Base-by-base conservation (phyloP, 2,888 invertebrate genomes). In the Drosophila mimetica region DNA sequence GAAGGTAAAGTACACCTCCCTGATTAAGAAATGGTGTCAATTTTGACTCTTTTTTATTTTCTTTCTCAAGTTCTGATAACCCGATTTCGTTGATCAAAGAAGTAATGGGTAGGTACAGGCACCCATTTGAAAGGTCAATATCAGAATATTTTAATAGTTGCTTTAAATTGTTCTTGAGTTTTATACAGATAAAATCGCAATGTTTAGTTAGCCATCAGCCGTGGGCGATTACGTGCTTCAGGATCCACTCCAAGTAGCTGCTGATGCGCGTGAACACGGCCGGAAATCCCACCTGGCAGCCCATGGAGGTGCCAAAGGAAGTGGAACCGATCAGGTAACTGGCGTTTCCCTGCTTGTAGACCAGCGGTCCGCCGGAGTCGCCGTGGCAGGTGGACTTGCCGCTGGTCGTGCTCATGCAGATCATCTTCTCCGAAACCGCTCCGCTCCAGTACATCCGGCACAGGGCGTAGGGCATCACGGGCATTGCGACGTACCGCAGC, bases 271-370 rank as follows among this genome's bases (percentile, higher is more conserved):
- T 90, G 58, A 86, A 89, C 13, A 77, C 89, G 6, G 77, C 80
- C n/a, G 89, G 90, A n/a, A 52, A 88, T 13, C 84, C 80, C 50
- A 53, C 65, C 51, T 80, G 79, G 41, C 90, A 90, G 48, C 89
- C 89, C 22, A 64, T 9, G 3, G 77, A 32, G 4, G 75, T 64
- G 16, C 90, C 89, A 28, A 81, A 90, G 4, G 90, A 90, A 13
- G 86, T 81, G 34, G 83, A 42, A 16, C 90, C 90, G n/a, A 89
- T 80, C 34, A 85, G 37, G 2, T 74, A 28, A 44, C 66, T 55
- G 39, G 25, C 8, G 66, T 64, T 36, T 2, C 61, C 57, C 30
- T 72, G 64, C 28, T 58, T 50, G 39, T 66, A 58, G 13, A 79
- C 65, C 25, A 85, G 4, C 0, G 86, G 83, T 1, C 89, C 89